Base-by-base conservation (phyloP, 2,888 invertebrate species). In the Drosophila infuscata region DNA sequence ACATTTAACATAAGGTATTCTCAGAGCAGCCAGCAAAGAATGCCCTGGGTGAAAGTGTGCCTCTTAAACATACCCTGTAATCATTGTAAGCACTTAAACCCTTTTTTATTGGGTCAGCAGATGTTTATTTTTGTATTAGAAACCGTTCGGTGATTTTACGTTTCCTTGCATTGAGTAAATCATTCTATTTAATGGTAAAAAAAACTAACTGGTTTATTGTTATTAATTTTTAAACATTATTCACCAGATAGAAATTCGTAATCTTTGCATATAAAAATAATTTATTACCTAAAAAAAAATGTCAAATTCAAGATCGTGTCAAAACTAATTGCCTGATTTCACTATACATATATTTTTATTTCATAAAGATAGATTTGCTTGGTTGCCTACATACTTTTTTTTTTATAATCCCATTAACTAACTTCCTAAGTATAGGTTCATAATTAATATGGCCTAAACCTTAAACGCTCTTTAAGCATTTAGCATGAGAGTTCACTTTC, bases 401-500 rank as follows among this genome's bases (percentile, higher is more conserved):
- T 25, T 15, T 4, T 25, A 2, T 8, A 46, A 46, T 15, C 15
- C 25, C 1, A 25, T 15, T 46, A 46, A 4, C 2, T 15, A 30
- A 0, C 12, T 20, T 12, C 0, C 8, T 0, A 15, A 43, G 32
- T 57, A 12, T n/a, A 46, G 57, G 29, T 30, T 38, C 29, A 38
- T 56, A 8, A 30, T 30, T 56, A n/a, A 36, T 29, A 29, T 36
- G 54, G 25, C 17, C 49, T 7, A 46, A 46, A 25, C 29, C 41
- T 53, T 29, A 4, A 56, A 56, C 33, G 53, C 41, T 53, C 35
- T 33, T 30, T 25, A 7, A 56, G 46, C 25, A 49, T 59, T 73
- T 38, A 58, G 72, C 51, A 35, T 12, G 36, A 62, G 60, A 70
- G 58, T 77, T 70, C 49, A 70, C 76, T 77, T 79, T 78, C 64